Evolutionary conservation across 1,140 invertebrate species (phyloP).

Genomic region (Brachionus rotundiformis): DNA sequence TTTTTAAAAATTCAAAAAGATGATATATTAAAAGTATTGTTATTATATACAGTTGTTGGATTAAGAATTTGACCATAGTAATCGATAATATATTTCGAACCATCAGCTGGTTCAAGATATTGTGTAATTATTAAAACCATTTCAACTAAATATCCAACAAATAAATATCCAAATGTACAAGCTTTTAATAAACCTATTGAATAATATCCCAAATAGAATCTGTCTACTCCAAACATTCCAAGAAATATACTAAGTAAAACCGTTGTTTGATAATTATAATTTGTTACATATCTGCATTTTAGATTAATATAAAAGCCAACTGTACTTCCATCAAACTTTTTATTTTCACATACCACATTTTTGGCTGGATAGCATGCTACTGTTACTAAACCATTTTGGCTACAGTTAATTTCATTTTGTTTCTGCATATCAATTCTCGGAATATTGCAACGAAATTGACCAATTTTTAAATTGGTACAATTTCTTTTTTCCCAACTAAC

Average conservation of each 20-base stretch:
- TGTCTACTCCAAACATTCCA: constrained; percentile 93
- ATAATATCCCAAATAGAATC: constrained; percentile 94
- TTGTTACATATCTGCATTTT: constrained; percentile 92
- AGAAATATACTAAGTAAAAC: constrained; percentile 86
- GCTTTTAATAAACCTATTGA: constrained; percentile 85
- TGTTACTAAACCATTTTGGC: constrained; percentile 64
- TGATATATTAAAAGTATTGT: constrained; percentile 32
- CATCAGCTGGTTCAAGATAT: constrained; percentile 87
- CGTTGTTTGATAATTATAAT: constrained; percentile 86
- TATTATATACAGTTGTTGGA: not conserved
- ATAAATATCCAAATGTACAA: constrained; percentile 91
- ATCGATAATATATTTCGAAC: constrained; percentile 89
- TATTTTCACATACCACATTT: constrained; percentile 78
- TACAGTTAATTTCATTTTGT: constrained; percentile 48
- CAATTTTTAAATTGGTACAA: constrained; percentile 9
- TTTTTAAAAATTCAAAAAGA: not conserved
- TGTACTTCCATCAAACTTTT: constrained; percentile 71
- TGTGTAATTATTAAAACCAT: constrained; percentile 91
- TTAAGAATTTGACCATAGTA: constrained; percentile 76
- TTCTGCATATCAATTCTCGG: not conserved
- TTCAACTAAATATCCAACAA: constrained; percentile 88
- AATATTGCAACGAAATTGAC: not conserved
- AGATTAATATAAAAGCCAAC: constrained; percentile 74
- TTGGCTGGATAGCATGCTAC: constrained; percentile 80
- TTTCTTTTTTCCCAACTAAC: not conserved